These are phyloP conservation scores for Acanthopagrus latus DNA, from an alignment of 2,797 vertebrate species.

Conservation along the genomic window DNA sequence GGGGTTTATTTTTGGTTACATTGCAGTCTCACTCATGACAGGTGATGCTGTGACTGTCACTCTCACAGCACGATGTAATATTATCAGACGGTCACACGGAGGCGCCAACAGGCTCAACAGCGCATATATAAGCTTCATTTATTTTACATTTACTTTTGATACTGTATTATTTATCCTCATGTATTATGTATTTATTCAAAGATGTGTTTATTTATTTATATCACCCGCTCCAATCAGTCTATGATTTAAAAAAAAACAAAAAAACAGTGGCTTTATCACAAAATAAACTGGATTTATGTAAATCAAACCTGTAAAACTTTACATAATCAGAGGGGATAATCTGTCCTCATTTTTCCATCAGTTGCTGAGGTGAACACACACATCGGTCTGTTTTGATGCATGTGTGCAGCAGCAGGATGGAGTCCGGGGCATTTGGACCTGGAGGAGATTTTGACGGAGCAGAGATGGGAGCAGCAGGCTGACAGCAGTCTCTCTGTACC, in stretches of 20 bases:
- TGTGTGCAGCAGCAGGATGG: neutral
- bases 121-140: neutral
- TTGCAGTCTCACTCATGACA: neutral
- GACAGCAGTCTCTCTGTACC: no score
- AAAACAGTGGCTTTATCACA: neutral
- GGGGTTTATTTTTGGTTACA: neutral
- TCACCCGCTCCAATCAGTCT: neutral
- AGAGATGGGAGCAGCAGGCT: neutral
- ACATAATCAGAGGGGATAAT: neutral
- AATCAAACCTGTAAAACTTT: neutral
- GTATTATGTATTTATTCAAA: neutral
- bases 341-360: neutral
- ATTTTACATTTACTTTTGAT: neutral
- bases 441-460: neutral
- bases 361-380: no score
- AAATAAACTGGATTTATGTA: neutral
- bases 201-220: neutral
- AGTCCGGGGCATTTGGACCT: slow-evolving; percentile 12
- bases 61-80: neutral
- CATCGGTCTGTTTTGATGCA: no score
- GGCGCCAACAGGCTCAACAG: slow-evolving; percentile 8
- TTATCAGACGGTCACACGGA: slow-evolving; percentile 8
- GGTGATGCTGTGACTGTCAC: neutral
- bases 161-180: neutral
- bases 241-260: no score